Percentiles rank a stretch among this genome's conserved stretches.
Evolutionary conservation across 2,113 vertebrate species (phyloP).

Genomic region (Rhineura floridana): DNA sequence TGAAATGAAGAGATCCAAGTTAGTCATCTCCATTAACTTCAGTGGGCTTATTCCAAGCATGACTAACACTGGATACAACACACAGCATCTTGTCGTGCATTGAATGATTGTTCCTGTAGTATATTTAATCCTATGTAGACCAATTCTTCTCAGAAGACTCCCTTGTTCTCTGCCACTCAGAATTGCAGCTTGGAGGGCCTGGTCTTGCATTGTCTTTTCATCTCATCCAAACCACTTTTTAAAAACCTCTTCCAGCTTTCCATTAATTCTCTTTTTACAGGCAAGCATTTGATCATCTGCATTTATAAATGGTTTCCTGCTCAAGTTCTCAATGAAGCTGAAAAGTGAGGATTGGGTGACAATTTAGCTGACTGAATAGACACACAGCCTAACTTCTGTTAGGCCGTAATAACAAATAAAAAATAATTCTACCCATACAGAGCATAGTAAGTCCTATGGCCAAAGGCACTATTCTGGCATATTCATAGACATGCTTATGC

Average conservation of each 20-base stretch:
- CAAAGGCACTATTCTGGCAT: background rate
- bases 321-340: background rate
- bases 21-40: too few species aligned
- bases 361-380: background rate
- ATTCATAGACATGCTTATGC: background rate
- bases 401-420: background rate
- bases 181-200: background rate
- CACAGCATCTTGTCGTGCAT: too few species aligned
- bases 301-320: background rate
- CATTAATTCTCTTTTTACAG: background rate
- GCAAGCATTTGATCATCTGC: background rate
- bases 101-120: too few species aligned
- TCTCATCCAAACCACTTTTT: background rate
- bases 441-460: background rate
- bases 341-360: background rate
- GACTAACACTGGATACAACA: too few species aligned
- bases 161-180: background rate
- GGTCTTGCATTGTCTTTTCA: background rate
- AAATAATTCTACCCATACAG: background rate
- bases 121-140: too few species aligned
- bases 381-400: background rate
- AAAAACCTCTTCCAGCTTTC: background rate
- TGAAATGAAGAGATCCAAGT: too few species aligned
- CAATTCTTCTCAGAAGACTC: too few species aligned
- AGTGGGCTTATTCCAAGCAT: too few species aligned